A percentile compares a stretch with the other conserved stretches of the same genome.
These are phyloP conservation scores for Harpagoxenus sublaevis DNA, from an alignment of 2,888 invertebrate genomes.

Conservation along the genomic window DNA sequence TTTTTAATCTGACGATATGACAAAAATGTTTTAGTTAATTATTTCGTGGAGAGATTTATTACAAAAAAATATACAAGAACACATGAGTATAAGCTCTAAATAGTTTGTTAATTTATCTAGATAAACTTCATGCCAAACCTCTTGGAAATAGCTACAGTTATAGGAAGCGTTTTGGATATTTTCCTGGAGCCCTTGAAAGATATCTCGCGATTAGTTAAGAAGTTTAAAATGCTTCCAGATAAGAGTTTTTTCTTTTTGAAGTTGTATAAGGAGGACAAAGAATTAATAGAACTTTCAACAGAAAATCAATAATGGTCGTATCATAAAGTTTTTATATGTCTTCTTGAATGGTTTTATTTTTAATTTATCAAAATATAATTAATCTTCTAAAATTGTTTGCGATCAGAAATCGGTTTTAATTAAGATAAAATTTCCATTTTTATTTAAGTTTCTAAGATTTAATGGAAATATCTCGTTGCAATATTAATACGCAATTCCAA, in stretches of 20 bases:
- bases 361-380: not conserved
- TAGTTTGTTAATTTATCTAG: slow-evolving; percentile 48
- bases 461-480: not conserved
- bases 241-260: slow-evolving; percentile 88
- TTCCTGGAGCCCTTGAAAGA: slow-evolving; percentile 90
- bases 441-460: not conserved
- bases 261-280: slow-evolving; percentile 88
- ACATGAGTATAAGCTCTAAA: not conserved
- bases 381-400: not conserved
- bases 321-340: not conserved
- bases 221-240: slow-evolving; percentile 88
- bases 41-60: not conserved
- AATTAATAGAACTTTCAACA: slow-evolving; percentile 89
- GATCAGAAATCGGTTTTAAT: not conserved
- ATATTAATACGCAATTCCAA: not conserved
- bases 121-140: slow-evolving; percentile 63
- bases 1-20: not conserved
- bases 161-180: slow-evolving; percentile 59
- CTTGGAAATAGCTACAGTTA: slow-evolving; percentile 54
- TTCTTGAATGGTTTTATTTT: not conserved
- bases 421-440: not conserved
- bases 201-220: slow-evolving; percentile 90
- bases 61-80: not conserved
- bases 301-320: slow-evolving; percentile 88
- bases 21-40: not conserved